Conservation (phyloP, 1,140 invertebrate genomes). For the Drosophila kepulauana region DNA sequence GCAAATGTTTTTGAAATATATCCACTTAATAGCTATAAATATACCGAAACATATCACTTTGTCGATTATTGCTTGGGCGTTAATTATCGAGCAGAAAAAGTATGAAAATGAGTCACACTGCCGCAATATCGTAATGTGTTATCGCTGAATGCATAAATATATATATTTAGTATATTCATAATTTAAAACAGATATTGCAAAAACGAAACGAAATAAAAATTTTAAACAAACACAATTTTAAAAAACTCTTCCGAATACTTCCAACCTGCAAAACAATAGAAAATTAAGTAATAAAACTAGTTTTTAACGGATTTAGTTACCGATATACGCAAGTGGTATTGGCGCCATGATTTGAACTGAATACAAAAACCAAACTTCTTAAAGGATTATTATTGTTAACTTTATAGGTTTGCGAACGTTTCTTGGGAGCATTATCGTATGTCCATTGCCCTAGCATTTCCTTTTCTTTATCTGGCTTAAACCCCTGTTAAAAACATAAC, state of each 20-base stretch:
- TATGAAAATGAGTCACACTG: constrained; percentile 1
- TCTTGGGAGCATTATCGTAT: constrained; percentile 40
- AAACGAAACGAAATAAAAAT: not conserved
- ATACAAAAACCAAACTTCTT: constrained; percentile 35
- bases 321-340: constrained; percentile 66
- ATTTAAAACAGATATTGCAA: not conserved
- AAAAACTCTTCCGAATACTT: constrained; percentile 47
- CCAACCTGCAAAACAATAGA: constrained; percentile 31
- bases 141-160: not conserved
- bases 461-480: not conserved
- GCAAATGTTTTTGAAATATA: not conserved
- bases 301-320: constrained; percentile 22
- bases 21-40: not conserved
- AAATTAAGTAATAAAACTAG: too few relatives aligned
- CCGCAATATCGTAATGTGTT: not conserved
- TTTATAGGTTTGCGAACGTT: constrained; percentile 49
- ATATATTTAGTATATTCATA: not conserved
- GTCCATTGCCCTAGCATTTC: constrained; percentile 37
- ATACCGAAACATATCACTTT: not conserved
- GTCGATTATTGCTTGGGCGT: constrained; percentile 11
- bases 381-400: not conserved
- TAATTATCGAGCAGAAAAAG: not conserved
- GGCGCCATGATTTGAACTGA: constrained; percentile 59
- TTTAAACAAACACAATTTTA: not conserved
- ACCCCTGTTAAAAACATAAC: constrained; percentile 27